These are phyloP conservation scores for Alces alces DNA, from an alignment of 2,113 vertebrate genomes.

Conservation along the genomic window DNA sequence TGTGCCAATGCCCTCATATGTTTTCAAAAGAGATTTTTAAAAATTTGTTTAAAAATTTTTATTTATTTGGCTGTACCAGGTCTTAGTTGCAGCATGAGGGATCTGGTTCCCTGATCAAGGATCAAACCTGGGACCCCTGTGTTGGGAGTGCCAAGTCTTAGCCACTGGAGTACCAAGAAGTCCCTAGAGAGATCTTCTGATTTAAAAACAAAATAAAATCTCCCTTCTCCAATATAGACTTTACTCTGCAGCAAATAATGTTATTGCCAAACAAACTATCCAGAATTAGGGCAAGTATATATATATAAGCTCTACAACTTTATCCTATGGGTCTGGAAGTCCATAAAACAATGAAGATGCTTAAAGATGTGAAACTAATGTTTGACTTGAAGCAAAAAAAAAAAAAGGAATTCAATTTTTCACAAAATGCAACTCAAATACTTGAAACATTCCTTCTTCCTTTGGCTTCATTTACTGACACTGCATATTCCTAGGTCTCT, in stretches of 20 bases:
- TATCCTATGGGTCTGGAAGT: not conserved
- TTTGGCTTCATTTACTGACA: not conserved
- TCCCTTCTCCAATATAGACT: not conserved
- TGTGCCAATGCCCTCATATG: not conserved
- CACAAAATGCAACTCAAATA: constrained; percentile 9
- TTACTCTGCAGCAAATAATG: constrained; percentile 27
- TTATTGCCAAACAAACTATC: constrained; percentile 8
- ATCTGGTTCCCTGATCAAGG: not conserved
- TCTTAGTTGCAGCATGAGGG: not conserved
- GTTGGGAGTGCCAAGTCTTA: not conserved
- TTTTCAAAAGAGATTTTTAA: not conserved
- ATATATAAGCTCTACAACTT: not conserved
- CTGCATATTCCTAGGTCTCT: not conserved
- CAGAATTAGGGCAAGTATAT: not conserved
- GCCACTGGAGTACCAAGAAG: not conserved
- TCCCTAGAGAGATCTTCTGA: not conserved
- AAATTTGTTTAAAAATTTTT: accelerated
- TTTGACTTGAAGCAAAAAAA: not conserved
- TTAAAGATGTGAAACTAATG: not conserved
- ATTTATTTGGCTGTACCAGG: not conserved
- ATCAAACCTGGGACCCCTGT: not conserved
- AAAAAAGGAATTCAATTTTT: not conserved
- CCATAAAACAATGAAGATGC: not conserved
- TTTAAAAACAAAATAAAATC: not conserved
- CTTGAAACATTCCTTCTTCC: not conserved